Conservation (phyloP, 2,888 invertebrate species). For the Carabus problematicus region DNA sequence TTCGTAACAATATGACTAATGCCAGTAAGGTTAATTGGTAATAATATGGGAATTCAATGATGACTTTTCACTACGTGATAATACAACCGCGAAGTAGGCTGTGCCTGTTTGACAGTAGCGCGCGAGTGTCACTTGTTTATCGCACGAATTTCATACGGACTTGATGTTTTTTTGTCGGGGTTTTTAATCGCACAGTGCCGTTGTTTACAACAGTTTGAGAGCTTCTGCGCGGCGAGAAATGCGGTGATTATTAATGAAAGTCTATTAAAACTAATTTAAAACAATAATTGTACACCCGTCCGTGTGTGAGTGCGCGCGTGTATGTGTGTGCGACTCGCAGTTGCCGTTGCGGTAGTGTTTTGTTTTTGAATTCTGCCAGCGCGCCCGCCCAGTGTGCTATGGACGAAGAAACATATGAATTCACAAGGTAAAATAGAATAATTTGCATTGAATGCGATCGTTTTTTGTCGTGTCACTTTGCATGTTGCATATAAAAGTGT, state of each 20-base stretch:
- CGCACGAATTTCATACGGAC: too few species aligned
- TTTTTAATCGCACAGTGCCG: too few species aligned
- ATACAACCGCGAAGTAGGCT: too few species aligned
- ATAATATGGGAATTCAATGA: conserved; percentile 22
- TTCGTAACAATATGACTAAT: conserved; percentile 36
- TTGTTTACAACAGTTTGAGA: conserved; percentile 27
- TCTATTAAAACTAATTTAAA: conserved; percentile 43
- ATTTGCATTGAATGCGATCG: too few species aligned
- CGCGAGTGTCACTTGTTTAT: too few species aligned
- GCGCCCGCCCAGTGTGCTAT: conserved; percentile 18
- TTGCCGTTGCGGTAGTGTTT: conserved; percentile 18
- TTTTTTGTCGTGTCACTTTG: too few species aligned
- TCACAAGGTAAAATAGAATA: conserved; percentile 22
- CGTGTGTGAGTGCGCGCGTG: too few species aligned
- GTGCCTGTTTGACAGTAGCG: too few species aligned
- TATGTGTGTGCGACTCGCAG: too few species aligned
- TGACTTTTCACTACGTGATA: background rate
- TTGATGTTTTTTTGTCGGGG: too few species aligned
- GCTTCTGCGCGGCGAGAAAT: conserved; percentile 36
- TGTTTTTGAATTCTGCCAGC: conserved; percentile 31
- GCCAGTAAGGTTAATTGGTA: conserved; percentile 30
- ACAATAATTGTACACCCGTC: conserved; percentile 42
- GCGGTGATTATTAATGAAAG: conserved; percentile 43
- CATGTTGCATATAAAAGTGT: too few species aligned
- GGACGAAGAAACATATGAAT: conserved; percentile 35